phyloP scores from a whole-genome alignment of 2,888 invertebrate genomes.

The Spodoptera picta region DNA sequence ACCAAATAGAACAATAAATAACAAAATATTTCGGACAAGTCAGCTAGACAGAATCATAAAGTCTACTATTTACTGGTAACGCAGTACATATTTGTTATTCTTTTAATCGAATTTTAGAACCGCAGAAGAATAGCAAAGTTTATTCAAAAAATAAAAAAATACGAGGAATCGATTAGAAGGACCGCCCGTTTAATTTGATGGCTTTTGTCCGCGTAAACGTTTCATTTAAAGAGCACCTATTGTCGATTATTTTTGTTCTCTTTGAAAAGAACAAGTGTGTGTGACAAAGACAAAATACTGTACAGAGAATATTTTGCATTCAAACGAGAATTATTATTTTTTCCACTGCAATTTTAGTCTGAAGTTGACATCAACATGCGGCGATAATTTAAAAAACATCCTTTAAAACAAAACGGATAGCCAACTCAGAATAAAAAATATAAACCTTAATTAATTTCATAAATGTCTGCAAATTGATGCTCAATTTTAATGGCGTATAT shows the following conservation, averaged over 20 bases:
- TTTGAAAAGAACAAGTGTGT: slow-evolving; percentile 5
- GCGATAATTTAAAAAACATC: too few relatives aligned
- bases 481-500: neutral
- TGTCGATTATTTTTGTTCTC: slow-evolving; percentile 29
- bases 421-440: too few relatives aligned
- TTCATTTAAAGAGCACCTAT: slow-evolving; percentile 20
- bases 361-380: too few relatives aligned
- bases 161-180: slow-evolving; percentile 42
- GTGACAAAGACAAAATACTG: slow-evolving; percentile 15
- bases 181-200: slow-evolving; percentile 42
- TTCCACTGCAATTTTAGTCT: too few relatives aligned
- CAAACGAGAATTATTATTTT: too few relatives aligned
- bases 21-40: neutral
- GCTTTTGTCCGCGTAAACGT: slow-evolving; percentile 32
- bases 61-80: too few relatives aligned
- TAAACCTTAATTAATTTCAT: too few relatives aligned
- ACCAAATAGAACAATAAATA: slow-evolving; percentile 31
- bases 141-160: slow-evolving; percentile 13
- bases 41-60: too few relatives aligned
- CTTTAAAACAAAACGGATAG: too few relatives aligned
- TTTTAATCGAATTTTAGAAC: too few relatives aligned
- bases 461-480: too few relatives aligned
- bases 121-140: neutral
- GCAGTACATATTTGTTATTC: too few relatives aligned
- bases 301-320: neutral